A percentile compares a stretch with the other conserved stretches of the same genome.
These are phyloP conservation scores for Bombyx mandarina DNA, from an alignment of 1,140 invertebrate genomes.

Conservation along the genomic window DNA sequence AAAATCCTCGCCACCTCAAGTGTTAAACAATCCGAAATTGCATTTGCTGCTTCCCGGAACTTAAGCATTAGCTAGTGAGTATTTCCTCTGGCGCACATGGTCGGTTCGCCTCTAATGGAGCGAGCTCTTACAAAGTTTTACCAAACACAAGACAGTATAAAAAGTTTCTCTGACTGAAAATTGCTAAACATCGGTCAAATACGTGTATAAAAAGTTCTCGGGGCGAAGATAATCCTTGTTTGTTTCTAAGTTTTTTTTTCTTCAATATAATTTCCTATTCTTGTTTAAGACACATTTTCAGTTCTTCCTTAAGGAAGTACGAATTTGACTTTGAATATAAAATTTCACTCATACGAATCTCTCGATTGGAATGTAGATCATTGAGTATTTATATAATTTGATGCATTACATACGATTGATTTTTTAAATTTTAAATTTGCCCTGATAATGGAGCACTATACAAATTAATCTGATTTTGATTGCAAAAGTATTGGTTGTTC, in stretches of 20 bases:
- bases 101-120: conserved; percentile 52
- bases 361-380: too few species aligned
- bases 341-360: too few species aligned
- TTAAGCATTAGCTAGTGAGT: conserved; percentile 54
- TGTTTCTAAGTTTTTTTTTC: not conserved
- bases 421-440: too few species aligned
- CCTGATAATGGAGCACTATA: too few species aligned
- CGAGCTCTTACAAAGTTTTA: conserved; percentile 42
- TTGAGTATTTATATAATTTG: too few species aligned
- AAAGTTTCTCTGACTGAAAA: conserved; percentile 24
- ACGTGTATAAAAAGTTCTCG: conserved; percentile 29
- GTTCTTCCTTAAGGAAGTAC: not conserved
- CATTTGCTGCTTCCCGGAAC: conserved; percentile 54
- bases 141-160: conserved; percentile 26
- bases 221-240: conserved; percentile 13
- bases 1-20: not conserved
- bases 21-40: conserved; percentile 39
- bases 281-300: not conserved
- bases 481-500: too few species aligned
- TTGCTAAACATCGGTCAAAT: conserved; percentile 34
- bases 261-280: not conserved
- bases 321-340: too few species aligned
- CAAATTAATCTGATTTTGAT: too few species aligned
- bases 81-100: conserved; percentile 54
- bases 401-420: too few species aligned